A percentile compares a stretch with the other conserved stretches of the same genome.
Conservation (phyloP, 2,113 vertebrate genomes). For the Odontophorus gujanensis region DNA sequence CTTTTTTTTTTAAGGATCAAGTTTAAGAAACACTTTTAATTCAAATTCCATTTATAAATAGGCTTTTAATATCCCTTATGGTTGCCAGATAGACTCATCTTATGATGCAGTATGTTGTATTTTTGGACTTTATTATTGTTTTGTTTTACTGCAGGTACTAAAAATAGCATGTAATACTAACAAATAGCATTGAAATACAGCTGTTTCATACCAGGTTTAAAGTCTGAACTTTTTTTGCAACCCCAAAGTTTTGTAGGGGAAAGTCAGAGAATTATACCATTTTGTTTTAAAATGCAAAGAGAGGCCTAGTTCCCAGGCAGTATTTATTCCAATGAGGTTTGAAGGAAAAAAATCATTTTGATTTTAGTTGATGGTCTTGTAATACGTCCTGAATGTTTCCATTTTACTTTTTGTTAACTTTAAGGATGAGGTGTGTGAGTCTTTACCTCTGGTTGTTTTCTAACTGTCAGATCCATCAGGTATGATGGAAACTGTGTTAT, state of each 20-base stretch:
- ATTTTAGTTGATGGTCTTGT: not conserved
- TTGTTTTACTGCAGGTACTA: slow-evolving; percentile 25
- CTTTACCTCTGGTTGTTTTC: not conserved
- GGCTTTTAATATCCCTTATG: slow-evolving; percentile 65
- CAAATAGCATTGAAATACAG: slow-evolving; percentile 22
- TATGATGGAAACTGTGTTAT: not conserved
- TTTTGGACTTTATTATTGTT: slow-evolving; percentile 45
- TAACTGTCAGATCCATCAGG: not conserved
- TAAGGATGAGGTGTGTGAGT: not conserved
- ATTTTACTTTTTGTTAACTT: not conserved
- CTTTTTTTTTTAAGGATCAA: slow-evolving; percentile 5
- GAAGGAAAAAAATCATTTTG: not conserved
- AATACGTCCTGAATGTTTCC: not conserved
- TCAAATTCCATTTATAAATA: slow-evolving; percentile 58
- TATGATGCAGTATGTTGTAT: slow-evolving; percentile 24
- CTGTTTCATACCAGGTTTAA: not conserved
- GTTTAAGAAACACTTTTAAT: slow-evolving; percentile 62
- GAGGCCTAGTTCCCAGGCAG: rapidly evolving
- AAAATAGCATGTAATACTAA: slow-evolving; percentile 56
- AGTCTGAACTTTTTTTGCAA: not conserved
- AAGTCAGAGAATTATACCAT: not conserved
- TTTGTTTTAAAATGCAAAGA: not conserved
- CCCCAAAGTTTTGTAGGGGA: not conserved
- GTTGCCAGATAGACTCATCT: slow-evolving; percentile 74
- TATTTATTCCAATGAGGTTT: not conserved